phyloP scores from a whole-genome alignment of 1,140 invertebrate genomes.

The Drosophila kepulauana region DNA sequence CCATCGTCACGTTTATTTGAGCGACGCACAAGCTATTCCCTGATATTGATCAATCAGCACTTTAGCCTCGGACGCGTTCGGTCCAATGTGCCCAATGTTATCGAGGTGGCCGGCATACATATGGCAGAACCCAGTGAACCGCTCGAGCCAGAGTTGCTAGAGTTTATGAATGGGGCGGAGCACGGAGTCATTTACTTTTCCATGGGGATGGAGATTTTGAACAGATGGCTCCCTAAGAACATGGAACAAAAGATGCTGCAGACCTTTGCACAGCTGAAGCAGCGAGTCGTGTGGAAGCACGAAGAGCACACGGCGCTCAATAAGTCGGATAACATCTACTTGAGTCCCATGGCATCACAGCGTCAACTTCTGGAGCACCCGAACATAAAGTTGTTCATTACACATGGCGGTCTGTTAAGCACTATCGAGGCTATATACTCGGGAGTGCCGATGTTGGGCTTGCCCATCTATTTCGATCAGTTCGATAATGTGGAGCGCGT shows the following conservation, averaged over 20 bases:
- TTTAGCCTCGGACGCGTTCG: constrained; percentile 60
- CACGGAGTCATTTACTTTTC: constrained; percentile 88
- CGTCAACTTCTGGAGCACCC: constrained; percentile 84
- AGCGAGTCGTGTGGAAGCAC: constrained; percentile 86
- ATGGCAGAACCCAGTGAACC: constrained; percentile 75
- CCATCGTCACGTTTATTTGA: constrained; percentile 28
- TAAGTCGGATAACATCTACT: constrained; percentile 87
- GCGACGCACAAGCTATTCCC: constrained; percentile 29
- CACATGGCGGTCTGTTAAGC: constrained; percentile 51
- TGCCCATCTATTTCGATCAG: constrained; percentile 59
- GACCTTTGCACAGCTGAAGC: constrained; percentile 49
- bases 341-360: constrained; percentile 86
- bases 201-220: constrained; percentile 87
- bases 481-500: constrained; percentile 48
- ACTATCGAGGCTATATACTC: constrained; percentile 39
- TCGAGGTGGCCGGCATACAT: constrained; percentile 87
- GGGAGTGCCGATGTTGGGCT: constrained; percentile 53
- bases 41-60: constrained; percentile 66
- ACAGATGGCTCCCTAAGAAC: constrained; percentile 85
- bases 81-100: constrained; percentile 64
- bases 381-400: constrained; percentile 51
- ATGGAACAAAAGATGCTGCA: constrained; percentile 73
- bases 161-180: constrained; percentile 86
- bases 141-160: constrained; percentile 75
- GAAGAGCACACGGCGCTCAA: constrained; percentile 77